Base-by-base conservation (phyloP, 2,113 vertebrate species). In the Callorhinus ursinus region DNA sequence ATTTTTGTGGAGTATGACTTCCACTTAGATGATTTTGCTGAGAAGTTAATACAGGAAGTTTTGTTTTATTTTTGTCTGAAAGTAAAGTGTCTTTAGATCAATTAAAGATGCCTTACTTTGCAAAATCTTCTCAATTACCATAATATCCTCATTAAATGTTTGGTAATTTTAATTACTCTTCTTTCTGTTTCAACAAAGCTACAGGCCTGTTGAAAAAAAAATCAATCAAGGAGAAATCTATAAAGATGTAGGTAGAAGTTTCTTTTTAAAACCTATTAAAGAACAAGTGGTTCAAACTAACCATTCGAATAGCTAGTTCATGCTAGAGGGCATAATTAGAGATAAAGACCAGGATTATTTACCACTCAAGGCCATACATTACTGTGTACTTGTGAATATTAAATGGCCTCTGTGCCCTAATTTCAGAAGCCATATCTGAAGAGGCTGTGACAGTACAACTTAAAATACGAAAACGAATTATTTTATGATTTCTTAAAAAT, bases 111-210 rank as follows among this genome's bases (percentile, higher is more conserved):
- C 2, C 1, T 82, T 69, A 65, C 42, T 59, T 84, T 67, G 19
- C 10, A 69, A 77, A 55, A 74, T 59, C 5, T 63, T 92, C 18
- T 80, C 28, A 71, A 16, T 26, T 87, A 28, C 63, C 19, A 51
- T 85, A 85, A 77, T 83, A 51, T 39, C 88, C 39, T 79, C 71
- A 90, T 88, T 95, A 92, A 94, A 89, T 89, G 26, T 82, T 90
- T 67, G n/a, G 31, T 89, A 39, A 79, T 82, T 95, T 96, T 95
- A 72, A 67, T 76, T 72, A 36, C 0, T 26, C 9, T 57, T 69
- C 63, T 89, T 83, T 84, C 61, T 93, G 1, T 96, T 95, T 97
- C 36, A 95, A 26, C 24, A 85, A 93, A 93, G 49, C 24, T 21
- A 72, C 46, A 69, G 28, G 2, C 36, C 31, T 88, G 2, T 67